Evolutionary conservation across 2,888 invertebrate genomes (phyloP), one percentile per base, ranked within the genome.

Genomic region (Oxytorus armatus): DNA sequence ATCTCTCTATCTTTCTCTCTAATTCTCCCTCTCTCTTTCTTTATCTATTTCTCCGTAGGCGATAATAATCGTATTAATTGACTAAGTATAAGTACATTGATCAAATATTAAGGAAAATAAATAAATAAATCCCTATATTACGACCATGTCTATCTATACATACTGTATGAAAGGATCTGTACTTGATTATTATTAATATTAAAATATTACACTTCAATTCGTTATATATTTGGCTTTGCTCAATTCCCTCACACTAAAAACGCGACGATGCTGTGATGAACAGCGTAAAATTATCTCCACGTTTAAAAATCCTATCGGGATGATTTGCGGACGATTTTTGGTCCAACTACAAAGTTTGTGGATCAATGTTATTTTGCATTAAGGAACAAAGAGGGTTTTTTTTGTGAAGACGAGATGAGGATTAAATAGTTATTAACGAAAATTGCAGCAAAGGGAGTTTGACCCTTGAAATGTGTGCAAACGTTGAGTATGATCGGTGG

Each of bases 131-230:
- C 68, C 63, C 42, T 88, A 89, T 88, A 91, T 86, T 89, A 89
- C 83, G 87, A 87, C 88, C 87, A 87, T 89, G 88, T 90, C 88
- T 90, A 90, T 88, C 88, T 91, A 91, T 91, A 91, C 87, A 91
- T 91, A 91, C 82, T 91, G 91, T 92, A 91, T 90, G 91, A 90
- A 91, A 88, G 85, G 89, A 90, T 89, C 89, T 89, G 91, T 90
- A 91, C 89, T 91, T 91, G 89, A 91, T 90, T 89, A 89, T 89
- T 85, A 91, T 89, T 89, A 89, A 85, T 86, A 90, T 90, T 90
- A 88, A 90, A 90, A 89, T 87, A 90, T 88, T 88, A 89, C 86
- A 89, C 88, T 87, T 86, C 78, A 86, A 78, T 83, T 83, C 80
- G 83, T 85, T 85, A 84, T 77, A 70, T 18, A 63, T 65, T 39